phyloP scores from a whole-genome alignment of 2,113 vertebrate genomes.

The Megaceryle torquata region DNA sequence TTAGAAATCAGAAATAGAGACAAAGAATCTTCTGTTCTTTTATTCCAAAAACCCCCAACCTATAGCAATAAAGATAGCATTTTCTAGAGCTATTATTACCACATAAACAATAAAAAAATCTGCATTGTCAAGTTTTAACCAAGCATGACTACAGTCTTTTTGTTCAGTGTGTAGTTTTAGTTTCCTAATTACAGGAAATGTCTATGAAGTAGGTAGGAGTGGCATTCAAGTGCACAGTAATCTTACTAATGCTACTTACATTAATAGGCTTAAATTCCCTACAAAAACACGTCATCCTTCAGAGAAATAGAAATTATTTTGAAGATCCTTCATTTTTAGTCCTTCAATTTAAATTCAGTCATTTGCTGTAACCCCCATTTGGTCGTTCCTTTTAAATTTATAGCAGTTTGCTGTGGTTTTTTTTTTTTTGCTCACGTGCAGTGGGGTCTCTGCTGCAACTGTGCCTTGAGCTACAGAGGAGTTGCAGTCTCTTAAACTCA shows the following conservation, averaged over 20 bases:
- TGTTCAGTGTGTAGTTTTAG: not conserved
- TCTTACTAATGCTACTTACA: slow-evolving; percentile 28
- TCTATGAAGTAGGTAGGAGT: not conserved
- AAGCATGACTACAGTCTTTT: not conserved
- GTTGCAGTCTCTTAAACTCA: not conserved
- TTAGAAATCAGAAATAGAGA: not conserved
- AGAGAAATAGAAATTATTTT: not conserved
- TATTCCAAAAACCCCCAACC: not conserved
- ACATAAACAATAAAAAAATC: not conserved
- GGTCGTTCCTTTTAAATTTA: not conserved
- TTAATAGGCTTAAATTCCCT: slow-evolving; percentile 40
- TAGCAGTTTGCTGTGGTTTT: not conserved
- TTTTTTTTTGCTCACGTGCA: not conserved
- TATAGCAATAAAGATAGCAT: not conserved
- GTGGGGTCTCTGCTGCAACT: not conserved
- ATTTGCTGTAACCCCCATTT: not conserved
- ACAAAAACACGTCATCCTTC: not conserved
- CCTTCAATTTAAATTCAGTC: not conserved
- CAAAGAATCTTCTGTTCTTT: not conserved
- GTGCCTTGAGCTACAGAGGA: rapidly evolving
- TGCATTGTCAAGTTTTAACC: not conserved
- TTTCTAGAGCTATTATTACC: not conserved
- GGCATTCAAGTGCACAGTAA: slow-evolving; percentile 6
- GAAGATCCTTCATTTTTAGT: not conserved
- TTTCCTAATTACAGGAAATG: slow-evolving; percentile 39